Percentiles rank a stretch among this genome's conserved stretches.
Conservation (phyloP, 2,888 invertebrate genomes). For the Brachyptera risi region DNA sequence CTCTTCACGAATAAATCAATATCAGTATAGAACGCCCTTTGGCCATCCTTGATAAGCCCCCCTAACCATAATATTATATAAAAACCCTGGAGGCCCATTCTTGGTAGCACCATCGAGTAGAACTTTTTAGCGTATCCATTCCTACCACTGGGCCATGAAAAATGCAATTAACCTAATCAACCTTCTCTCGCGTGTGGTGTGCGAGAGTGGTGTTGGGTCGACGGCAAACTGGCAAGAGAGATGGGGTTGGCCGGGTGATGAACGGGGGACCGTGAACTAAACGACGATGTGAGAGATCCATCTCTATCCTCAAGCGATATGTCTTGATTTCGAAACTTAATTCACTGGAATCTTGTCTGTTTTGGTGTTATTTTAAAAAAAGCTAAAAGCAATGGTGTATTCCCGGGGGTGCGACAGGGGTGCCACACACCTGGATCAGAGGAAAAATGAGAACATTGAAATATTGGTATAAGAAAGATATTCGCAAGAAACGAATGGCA, state of each 20-base stretch:
- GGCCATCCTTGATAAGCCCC: not conserved
- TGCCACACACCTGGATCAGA: too few relatives aligned
- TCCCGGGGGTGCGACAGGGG: slow-evolving; percentile 8
- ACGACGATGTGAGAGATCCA: slow-evolving; percentile 23
- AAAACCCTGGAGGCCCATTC: slow-evolving; percentile 26
- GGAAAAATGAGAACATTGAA: too few relatives aligned
- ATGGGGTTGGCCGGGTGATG: slow-evolving; percentile 19
- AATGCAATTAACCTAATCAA: slow-evolving; percentile 32
- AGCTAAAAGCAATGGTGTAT: not conserved
- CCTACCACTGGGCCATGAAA: slow-evolving; percentile 27
- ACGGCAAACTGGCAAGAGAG: not conserved
- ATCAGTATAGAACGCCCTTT: not conserved
- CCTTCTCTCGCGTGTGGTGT: not conserved
- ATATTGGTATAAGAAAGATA: too few relatives aligned
- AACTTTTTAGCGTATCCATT: slow-evolving; percentile 24
- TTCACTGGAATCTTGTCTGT: not conserved
- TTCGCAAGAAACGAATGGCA: too few relatives aligned
- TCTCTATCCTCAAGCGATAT: slow-evolving; percentile 24
- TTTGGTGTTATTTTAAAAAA: not conserved
- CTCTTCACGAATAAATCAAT: too few relatives aligned
- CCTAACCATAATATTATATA: not conserved
- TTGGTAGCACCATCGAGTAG: slow-evolving; percentile 21
- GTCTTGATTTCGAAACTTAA: slow-evolving; percentile 13
- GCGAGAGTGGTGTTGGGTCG: not conserved
- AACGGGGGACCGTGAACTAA: slow-evolving; percentile 9